Base-by-base conservation (phyloP, 2,888 invertebrate species). In the Lithodes maja region DNA sequence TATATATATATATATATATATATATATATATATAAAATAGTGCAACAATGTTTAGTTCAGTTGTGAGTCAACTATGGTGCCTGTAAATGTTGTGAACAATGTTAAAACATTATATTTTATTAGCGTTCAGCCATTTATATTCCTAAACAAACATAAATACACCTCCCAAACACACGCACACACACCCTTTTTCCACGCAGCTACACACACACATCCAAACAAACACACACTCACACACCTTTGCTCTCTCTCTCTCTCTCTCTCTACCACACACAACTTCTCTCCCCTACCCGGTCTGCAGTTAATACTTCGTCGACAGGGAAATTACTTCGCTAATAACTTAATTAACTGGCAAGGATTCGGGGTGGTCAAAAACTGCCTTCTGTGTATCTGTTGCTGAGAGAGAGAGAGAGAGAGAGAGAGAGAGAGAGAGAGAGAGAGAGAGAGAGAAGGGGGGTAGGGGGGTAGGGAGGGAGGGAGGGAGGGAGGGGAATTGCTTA, bases 271-370 rank as follows among this genome's bases (percentile, higher is more conserved):
- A 9, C 71, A 71, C 71, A 71, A 71, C 71, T 71, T 71, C 71
- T 71, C 71, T n/a, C 71, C 71, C n/a, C 71, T 71, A 33, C 33
- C 33, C 71, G 15, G 15, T 3, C 15, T 71, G 15, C 71, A 71
- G 71, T 71, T 71, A 71, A 71, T 71, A 71, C 71, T 71, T 71
- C 15, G 71, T 71, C 71, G 71, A 71, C 71, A 71, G 71, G 71
- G 71, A 71, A 71, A 71, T 71, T 71, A 71, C 71, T 71, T 7
- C 15, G 71, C 71, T 71, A 71, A 71, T 71, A 71, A 71, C 71
- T 71, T 71, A 71, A 71, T 71, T 1, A 71, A 71, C 71, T 71
- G 71, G 71, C 71, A 71, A 71, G 71, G 71, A 71, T 71, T 71
- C 71, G 71, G 15, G 71, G 15, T 15, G 15, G 17, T 3, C 12